Base-by-base conservation (phyloP, 2,113 vertebrate genomes). In the Clarias magur region DNA sequence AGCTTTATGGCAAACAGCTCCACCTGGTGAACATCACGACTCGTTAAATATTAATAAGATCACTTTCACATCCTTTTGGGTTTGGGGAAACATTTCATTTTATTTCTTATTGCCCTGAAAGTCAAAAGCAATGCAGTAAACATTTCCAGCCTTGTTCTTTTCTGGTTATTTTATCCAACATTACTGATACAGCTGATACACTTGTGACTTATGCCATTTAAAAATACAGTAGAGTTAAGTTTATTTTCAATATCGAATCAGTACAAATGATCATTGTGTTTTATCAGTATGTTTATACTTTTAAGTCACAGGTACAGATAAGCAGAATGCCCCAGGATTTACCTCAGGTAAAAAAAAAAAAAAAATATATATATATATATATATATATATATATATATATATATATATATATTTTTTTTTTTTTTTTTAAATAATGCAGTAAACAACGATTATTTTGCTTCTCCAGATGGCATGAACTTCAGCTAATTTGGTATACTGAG, bases 21-120 rank as follows among this genome's bases (percentile, higher is more conserved):
- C 85, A 81, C 56, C 85, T 86, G 68, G 85, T 86, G 79, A 86
- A 67, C 67, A 81, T 48, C 54, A 81, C 78, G 42, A 17, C 62
- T 73, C 56, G 82, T 72, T 86, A 85, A 75, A 65, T 60, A 80
- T 68, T 80, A 67, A 85, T 67, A 34, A 73, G 21, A 30, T 38
- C 60, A 57, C 65, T 7, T 78, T 54, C 7, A 53, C 25, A 57
- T 12, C n/a, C 2, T 68, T 60, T 80, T 60, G 4, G 16, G 17
- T 60, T 80, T 80, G 23, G 54, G 34, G 21, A 59, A 80, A 80
- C 78, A 15, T 34, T 60, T 60, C 1, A 7, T 30, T 79, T 79
- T 60, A 38, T 80, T 60, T 80, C 17, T 38, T 60, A 80, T 10
- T 80, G 7, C 17, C 17, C 4, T 11, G 8, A 59, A 80, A 80